Percentiles rank a stretch among this genome's conserved stretches.
Conservation (phyloP, 2,888 invertebrate genomes). For the Epinotia demarniana region DNA sequence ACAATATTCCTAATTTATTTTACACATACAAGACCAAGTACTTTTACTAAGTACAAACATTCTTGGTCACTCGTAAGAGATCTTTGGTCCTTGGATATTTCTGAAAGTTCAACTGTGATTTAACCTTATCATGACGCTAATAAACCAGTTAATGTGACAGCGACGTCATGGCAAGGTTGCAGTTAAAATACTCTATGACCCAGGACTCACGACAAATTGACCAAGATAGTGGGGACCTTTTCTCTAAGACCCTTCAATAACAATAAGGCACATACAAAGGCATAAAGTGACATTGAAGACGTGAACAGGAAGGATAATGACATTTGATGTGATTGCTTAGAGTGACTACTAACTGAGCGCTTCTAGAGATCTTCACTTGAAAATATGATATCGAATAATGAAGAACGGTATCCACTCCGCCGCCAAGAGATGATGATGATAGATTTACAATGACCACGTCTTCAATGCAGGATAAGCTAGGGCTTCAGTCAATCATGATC, state of each 20-base stretch:
- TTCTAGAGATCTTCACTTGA: too few relatives aligned
- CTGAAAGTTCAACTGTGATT: neutral
- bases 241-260: neutral
- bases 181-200: too few relatives aligned
- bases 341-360: neutral
- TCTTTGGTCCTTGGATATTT: neutral
- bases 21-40: neutral
- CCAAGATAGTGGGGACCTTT: too few relatives aligned
- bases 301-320: neutral
- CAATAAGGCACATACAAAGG: conserved; percentile 13
- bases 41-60: neutral
- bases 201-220: too few relatives aligned
- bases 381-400: too few relatives aligned
- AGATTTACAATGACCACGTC: neutral
- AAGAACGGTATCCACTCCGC: too few relatives aligned
- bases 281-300: neutral
- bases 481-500: conserved; percentile 76
- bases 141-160: neutral
- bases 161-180: too few relatives aligned
- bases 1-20: neutral
- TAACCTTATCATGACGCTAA: neutral
- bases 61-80: neutral
- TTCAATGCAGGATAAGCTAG: neutral
- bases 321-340: neutral
- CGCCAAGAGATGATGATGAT: neutral